phyloP scores from a whole-genome alignment of 2,888 invertebrate species.

The Ctena decussata region DNA sequence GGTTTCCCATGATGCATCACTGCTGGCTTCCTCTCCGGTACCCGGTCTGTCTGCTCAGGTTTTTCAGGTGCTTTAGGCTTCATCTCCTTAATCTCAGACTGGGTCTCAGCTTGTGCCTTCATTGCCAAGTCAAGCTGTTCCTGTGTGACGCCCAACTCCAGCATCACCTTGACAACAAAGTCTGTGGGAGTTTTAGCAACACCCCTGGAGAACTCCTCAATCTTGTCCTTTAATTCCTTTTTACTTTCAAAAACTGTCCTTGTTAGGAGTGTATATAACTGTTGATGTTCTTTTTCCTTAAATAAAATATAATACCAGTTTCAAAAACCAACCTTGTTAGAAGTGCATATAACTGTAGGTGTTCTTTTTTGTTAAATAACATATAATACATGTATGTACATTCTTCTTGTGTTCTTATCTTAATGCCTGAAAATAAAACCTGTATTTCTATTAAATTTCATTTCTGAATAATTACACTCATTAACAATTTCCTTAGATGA shows the following conservation, averaged over 20 bases:
- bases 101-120: background rate
- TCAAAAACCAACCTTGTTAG: no score
- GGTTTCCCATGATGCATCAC: background rate
- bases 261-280: background rate
- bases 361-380: no score
- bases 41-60: background rate
- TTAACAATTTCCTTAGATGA: no score
- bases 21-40: background rate
- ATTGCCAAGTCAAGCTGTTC: background rate
- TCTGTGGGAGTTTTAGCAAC: background rate
- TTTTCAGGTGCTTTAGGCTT: no score
- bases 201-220: background rate
- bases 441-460: no score
- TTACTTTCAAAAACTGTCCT: background rate
- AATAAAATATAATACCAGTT: no score
- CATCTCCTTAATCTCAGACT: background rate
- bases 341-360: no score
- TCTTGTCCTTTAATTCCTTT: background rate
- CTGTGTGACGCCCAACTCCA: background rate
- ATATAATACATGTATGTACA: no score
- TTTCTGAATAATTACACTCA: no score
- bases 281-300: constrained; percentile 1
- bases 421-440: no score
- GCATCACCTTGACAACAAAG: background rate
- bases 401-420: no score